Evolutionary conservation across 2,888 invertebrate genomes (phyloP).

Genomic region (Drosophila birchii): DNA sequence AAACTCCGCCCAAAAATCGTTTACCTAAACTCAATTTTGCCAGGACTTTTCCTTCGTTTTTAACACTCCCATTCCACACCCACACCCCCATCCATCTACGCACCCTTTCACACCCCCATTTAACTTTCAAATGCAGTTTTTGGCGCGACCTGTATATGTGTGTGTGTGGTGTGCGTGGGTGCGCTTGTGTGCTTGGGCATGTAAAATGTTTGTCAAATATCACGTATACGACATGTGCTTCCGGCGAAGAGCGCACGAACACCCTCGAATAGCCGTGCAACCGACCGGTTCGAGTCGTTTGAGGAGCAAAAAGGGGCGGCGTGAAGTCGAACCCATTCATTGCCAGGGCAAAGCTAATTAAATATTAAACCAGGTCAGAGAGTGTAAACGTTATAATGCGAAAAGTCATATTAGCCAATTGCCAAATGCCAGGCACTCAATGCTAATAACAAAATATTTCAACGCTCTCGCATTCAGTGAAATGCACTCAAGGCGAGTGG

Average conservation of each 20-base stretch:
- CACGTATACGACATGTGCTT: conserved; percentile 75
- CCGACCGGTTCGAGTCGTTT: neutral
- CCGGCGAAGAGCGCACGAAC: conserved; percentile 55
- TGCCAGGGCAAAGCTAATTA: conserved; percentile 61
- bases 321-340: conserved; percentile 30
- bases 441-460: conserved; percentile 28
- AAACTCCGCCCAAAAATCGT: neutral
- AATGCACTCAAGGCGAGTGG: conserved; percentile 43
- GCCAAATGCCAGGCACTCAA: conserved; percentile 21
- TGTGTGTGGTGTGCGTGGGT: conserved; percentile 8
- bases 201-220: conserved; percentile 70
- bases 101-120: conserved; percentile 14
- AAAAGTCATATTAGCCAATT: conserved; percentile 59
- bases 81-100: neutral
- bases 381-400: conserved; percentile 56
- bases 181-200: conserved; percentile 27
- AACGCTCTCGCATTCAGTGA: conserved; percentile 20
- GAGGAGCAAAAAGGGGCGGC: neutral
- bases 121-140: conserved; percentile 57
- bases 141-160: conserved; percentile 1
- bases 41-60: neutral
- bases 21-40: neutral
- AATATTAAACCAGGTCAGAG: conserved; percentile 73
- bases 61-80: neutral
- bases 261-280: conserved; percentile 32